Evolutionary conservation across 2,797 vertebrate genomes (phyloP).

Genomic region (Bovichtus diacanthus): DNA sequence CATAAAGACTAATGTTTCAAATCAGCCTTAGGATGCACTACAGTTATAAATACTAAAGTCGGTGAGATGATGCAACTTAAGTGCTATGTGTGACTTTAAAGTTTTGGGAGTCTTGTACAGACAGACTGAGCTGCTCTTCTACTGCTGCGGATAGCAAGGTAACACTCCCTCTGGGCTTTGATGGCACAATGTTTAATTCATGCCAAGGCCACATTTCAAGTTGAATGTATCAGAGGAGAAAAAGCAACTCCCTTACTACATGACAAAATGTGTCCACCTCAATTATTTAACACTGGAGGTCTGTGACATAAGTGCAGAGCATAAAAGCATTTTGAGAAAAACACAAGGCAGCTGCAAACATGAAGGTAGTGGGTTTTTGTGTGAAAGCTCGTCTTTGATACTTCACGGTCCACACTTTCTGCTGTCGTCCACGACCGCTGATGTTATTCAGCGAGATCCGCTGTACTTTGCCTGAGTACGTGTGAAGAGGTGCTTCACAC

Average conservation of each 20-base stretch:
- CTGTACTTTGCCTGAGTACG: conserved; percentile 49
- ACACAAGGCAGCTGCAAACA: conserved; percentile 15
- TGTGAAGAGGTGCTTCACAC: conserved; percentile 55
- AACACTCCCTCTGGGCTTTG: conserved; percentile 55
- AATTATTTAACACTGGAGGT: conserved; percentile 54
- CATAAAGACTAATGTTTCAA: conserved; percentile 64
- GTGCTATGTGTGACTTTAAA: conserved; percentile 31
- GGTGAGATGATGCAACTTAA: conserved; percentile 62
- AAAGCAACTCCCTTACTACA: conserved; percentile 22
- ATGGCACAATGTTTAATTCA: conserved; percentile 73
- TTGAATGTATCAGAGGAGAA: conserved; percentile 48
- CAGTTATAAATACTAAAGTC: conserved; percentile 66
- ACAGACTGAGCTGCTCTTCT: conserved; percentile 21
- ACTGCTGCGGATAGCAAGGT: conserved; percentile 42
- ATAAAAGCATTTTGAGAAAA: conserved; percentile 15
- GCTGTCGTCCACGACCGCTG: background rate
- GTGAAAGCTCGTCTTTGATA: conserved; percentile 22
- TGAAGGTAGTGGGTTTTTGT: background rate
- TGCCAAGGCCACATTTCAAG: conserved; percentile 41
- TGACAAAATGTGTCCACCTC: conserved; percentile 47
- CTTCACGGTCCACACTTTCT: conserved; percentile 14
- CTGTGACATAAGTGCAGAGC: conserved; percentile 35
- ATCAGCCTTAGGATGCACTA: conserved; percentile 64
- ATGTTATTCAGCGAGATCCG: conserved; percentile 34
- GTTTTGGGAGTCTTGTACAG: conserved; percentile 37